Percentiles rank a stretch among this genome's conserved stretches.
phyloP scores from a whole-genome alignment of 2,797 vertebrate genomes.

The Poeciliopsis infans region DNA sequence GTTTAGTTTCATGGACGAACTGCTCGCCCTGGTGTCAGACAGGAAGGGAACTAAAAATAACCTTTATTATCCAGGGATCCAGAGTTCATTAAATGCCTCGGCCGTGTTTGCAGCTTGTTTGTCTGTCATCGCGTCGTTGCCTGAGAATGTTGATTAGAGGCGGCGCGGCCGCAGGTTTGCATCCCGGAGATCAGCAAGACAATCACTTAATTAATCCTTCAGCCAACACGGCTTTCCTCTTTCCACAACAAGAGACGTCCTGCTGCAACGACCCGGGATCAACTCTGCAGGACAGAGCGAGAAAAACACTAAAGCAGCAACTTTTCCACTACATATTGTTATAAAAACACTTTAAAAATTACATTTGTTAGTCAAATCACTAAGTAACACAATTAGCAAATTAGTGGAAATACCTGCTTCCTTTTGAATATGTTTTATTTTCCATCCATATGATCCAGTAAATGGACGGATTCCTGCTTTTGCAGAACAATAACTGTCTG shows the following conservation, averaged over 20 bases:
- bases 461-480: too few relatives aligned
- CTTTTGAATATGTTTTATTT: too few relatives aligned
- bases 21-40: neutral
- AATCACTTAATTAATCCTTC: conserved; percentile 38
- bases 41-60: conserved; percentile 25
- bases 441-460: too few relatives aligned
- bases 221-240: conserved; percentile 25
- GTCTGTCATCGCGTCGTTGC: conserved; percentile 58
- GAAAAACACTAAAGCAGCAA: neutral
- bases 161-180: conserved; percentile 15
- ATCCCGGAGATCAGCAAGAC: conserved; percentile 53
- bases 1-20: neutral
- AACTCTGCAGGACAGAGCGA: neutral
- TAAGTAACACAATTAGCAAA: too few relatives aligned
- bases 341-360: neutral
- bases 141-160: conserved; percentile 70
- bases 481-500: neutral
- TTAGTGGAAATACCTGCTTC: too few relatives aligned
- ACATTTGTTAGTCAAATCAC: neutral
- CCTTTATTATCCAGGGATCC: conserved; percentile 1
- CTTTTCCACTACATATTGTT: neutral
- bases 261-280: neutral
- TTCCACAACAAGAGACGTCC: conserved; percentile 42
- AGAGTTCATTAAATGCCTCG: neutral
- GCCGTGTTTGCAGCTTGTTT: conserved; percentile 37